Base-by-base conservation (phyloP, 1,140 invertebrate genomes). In the Drosophila funebris region DNA sequence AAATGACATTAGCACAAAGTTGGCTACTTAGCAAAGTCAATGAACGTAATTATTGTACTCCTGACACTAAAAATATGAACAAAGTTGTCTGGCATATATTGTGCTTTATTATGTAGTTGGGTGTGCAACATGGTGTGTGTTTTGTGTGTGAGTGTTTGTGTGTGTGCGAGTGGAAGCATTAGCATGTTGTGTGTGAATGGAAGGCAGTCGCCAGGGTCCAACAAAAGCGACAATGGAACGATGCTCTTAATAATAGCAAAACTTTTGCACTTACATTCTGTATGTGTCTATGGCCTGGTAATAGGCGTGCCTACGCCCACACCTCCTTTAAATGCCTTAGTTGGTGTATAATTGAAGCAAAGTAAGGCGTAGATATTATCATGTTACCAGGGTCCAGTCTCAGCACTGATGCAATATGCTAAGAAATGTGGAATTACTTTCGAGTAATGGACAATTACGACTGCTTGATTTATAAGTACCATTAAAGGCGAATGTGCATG, bases 11-110 rank as follows among this genome's bases (percentile, higher is more conserved):
- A 83, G 58, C 83, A 83, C 88, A 77, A 88, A 82, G 84, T 88
- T 78, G 73, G 76, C 83, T 88, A 88, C 83, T 88, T 88, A 77
- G 75, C 76, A 78, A 88, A 88, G 83, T 89, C 83, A 88, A 89
- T 88, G 83, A 88, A 88, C 84, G 76, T 88, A 88, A 88, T 88
- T 88, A 88, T 88, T 83, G 76, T 79, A 73, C 83, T 83, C 83
- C 83, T 83, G 84, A 78, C 84, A 88, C 73, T 88, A 74, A 88
- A 88, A 88, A 88, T 88, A 88, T 88, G 83, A 79, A 89, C 84
- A 89, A 88, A 88, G 76, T 88, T 88, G 72, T 88, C 41, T 67
- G 39, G 60, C 78, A 82, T 88, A 87, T 87, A 87, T 88, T 83
- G 54, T 73, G 61, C 76, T 73, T 72, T 78, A 78, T 87, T 87